Evolutionary conservation across 2,888 invertebrate genomes (phyloP), one percentile per base, ranked within the genome.

Genomic region (Ellobium chinense): DNA sequence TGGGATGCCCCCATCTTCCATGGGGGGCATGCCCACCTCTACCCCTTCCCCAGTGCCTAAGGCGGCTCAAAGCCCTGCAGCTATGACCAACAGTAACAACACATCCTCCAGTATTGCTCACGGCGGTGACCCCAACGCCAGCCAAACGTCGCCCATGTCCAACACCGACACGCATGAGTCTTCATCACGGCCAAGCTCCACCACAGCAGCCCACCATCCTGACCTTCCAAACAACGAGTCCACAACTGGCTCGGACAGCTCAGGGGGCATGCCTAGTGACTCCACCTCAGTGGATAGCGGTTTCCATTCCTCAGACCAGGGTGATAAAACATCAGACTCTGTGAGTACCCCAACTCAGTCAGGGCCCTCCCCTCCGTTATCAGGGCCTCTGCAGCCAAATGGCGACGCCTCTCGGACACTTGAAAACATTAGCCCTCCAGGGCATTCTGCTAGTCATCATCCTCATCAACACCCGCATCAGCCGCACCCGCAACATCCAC

Each of bases 211-310:
- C 4, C 83, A 82, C 60, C 80, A 82, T 9, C 80, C 80, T 3
- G 83, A 83, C 36, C 62, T 75, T 68, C 80, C 75, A 31, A 69
- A 54, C 14, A 69, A 39, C n/a, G 69, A 75, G 37, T 78, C 75
- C 60, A 77, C 79, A 7, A 80, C 68, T n/a, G 81, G 83, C 54
- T 83, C 81, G 0, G 83, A 83, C 34, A 80, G 83, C 54, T 83
- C 82, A 7, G 77, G 83, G 66, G 79, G 83, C 69, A 77, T 82
- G 74, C 83, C 83, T 24, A 83, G 83, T 66, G 83, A 83, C 68
- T 83, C 83, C 58, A 83, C 83, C 31, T 83, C 83, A 0, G 83
- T 83, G 34, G 83, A 83, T 66, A 83, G 83, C 36, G 83, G 83
- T n/a, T 83, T 83, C 39, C 83, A 83, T 69, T 83, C 83, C 39